A percentile compares a stretch with the other conserved stretches of the same genome.
These are phyloP conservation scores for Omphaloscelis lunosa DNA, from an alignment of 2,888 invertebrate species.

Conservation along the genomic window DNA sequence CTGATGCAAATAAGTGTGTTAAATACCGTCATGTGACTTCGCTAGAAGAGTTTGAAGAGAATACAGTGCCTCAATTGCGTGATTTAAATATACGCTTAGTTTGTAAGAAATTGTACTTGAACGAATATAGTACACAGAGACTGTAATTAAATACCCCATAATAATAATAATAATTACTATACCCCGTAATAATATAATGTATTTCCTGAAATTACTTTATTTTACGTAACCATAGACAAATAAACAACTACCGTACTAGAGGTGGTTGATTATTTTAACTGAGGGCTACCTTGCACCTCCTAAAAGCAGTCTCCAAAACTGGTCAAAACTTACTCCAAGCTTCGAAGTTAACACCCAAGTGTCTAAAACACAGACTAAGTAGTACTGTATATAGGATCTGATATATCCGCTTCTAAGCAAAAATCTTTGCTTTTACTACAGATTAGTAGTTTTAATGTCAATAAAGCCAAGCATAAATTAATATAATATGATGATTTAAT, in stretches of 20 bases:
- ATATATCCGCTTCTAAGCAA: not conserved
- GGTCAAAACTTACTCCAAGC: not conserved
- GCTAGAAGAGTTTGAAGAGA: constrained; percentile 78
- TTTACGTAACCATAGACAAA: not conserved
- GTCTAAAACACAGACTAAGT: too few relatives aligned
- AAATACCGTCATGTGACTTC: constrained; percentile 81
- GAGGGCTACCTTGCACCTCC: not conserved
- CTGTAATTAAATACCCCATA: constrained; percentile 37
- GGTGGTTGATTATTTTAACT: not conserved
- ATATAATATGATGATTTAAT: not conserved
- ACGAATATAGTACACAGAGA: constrained; percentile 63
- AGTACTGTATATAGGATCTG: too few relatives aligned
- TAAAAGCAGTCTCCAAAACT: not conserved
- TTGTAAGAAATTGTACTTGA: constrained; percentile 89
- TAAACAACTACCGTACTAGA: not conserved
- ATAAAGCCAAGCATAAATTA: not conserved
- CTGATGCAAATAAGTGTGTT: constrained; percentile 85
- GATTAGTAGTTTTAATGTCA: too few relatives aligned
- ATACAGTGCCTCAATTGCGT: constrained; percentile 91
- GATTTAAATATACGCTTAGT: constrained; percentile 93
- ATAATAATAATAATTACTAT: too few relatives aligned
- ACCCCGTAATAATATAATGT: too few relatives aligned
- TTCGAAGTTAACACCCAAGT: not conserved
- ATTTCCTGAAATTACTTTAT: constrained; percentile 8
- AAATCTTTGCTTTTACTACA: too few relatives aligned